Evolutionary conservation across 1,140 invertebrate species (phyloP), one percentile per base, ranked within the genome.

Genomic region (Orchesella cincta): DNA sequence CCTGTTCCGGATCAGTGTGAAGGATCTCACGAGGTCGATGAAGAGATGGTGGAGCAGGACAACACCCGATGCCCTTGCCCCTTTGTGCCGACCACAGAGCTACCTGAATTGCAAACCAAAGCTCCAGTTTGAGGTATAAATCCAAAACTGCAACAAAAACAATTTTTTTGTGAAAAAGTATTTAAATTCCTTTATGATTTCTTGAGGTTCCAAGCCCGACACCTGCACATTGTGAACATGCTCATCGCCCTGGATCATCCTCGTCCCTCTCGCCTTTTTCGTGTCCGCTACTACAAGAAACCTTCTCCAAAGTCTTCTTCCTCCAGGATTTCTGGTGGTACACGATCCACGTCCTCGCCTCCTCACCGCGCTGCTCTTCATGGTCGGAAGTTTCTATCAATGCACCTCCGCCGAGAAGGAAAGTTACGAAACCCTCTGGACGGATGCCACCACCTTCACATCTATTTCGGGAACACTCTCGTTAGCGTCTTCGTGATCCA

Each of bases 311-410:
- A 67, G 75, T 76, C 5, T 76, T 73, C 52, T 73, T 76, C 28
- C 51, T 76, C 1, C 67, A 76, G 26, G 75, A 76, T 46, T 76
- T 72, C 51, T 76, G 75, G 75, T 76, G 75, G 75, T 76, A 54
- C 46, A 33, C 67, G 0, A 76, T 76, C 18, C 75, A 76, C n/a
- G 31, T 76, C 0, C 36, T 76, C 0, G 67, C 33, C 31, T 72
- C n/a, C 8, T 76, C 16, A 70, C 39, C 1, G 75, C 75, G 1
- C 64, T 51, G 0, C 52, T 76, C 64, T 76, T 76, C 51, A 76
- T 35, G 28, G 1, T 76, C 5, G 75, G 75, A 1, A 70, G 75
- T 8, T 72, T 76, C 34, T 72, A 34, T 36, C 28, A 3, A n/a
- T n/a, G n/a, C n/a, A 28, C 33, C n/a, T 2, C 33, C 62, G 8